Evolutionary conservation across 1,140 invertebrate species (phyloP).

Genomic region (Charaxes varanes): DNA sequence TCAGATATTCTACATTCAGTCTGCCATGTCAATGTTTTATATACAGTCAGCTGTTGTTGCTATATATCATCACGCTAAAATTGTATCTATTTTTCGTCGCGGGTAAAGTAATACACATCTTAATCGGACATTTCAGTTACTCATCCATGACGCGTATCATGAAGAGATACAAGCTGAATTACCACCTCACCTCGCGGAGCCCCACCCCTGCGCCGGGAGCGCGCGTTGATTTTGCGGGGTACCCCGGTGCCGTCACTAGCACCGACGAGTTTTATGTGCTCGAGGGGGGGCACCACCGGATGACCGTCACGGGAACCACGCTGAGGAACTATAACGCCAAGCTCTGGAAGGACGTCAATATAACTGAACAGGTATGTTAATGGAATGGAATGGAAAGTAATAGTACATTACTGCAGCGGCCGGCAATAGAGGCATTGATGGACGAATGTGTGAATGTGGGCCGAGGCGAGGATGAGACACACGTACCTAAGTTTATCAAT

Average conservation of each 20-base stretch:
- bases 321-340: slow-evolving; percentile 74
- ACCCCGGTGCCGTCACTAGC: slow-evolving; percentile 90
- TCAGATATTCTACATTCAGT: not conserved
- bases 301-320: slow-evolving; percentile 76
- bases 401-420: too few species aligned
- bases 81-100: too few species aligned
- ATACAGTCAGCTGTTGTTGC: slow-evolving; percentile 3
- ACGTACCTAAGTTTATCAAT: too few species aligned
- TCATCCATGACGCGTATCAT: slow-evolving; percentile 90
- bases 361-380: slow-evolving; percentile 64
- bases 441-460: too few species aligned
- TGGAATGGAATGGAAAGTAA: too few species aligned
- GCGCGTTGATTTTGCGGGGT: slow-evolving; percentile 88
- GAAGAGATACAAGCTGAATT: slow-evolving; percentile 92
- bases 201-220: slow-evolving; percentile 78
- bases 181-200: slow-evolving; percentile 76
- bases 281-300: slow-evolving; percentile 68
- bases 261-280: slow-evolving; percentile 91
- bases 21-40: not conserved
- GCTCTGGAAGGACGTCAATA: slow-evolving; percentile 72
- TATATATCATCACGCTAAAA: too few species aligned
- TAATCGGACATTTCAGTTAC: slow-evolving; percentile 71
- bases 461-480: too few species aligned
- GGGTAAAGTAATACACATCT: not conserved
- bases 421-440: too few species aligned